Evolutionary conservation across 92 coral and sea anemone species (phyloP), one percentile per base, ranked within the genome.

Genomic region (Phenganax marumi): DNA sequence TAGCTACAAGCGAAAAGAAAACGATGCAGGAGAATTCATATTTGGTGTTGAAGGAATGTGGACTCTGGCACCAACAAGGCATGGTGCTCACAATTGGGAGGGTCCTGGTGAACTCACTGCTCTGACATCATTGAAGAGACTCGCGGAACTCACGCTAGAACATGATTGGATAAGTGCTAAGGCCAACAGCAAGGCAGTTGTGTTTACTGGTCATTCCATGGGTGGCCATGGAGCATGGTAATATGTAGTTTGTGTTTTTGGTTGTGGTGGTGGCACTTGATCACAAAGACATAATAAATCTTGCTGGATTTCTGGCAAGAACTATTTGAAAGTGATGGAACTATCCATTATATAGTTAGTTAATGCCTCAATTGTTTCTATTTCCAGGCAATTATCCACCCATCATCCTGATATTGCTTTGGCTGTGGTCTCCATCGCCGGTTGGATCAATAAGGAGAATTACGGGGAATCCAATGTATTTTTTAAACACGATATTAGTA

Each of bases 191-290:
- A 76, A 89, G 51, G 90, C 79, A 18, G 87, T 91, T 13, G 95
- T 96, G 76, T 86, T 96, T 85, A 97, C 97, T 55, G 99, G 99
- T 3, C 99, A 92, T 84, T 92, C 99, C 54, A 96, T 96, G 99
- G 99, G 99, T 52, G 99, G 99, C 23, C 99, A 96, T 83, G 99
- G 99, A 10, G 99, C 97, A 50, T 96, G 99, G 99, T 96, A 87
- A n/a, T 51, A 26, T 47, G 22, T 52, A 19, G 3, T 16, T 10
- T 7, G 39, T 19, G 8, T n/a, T 51, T 53, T 8, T 33, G 7
- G 21, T 16, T 12, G 19, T 14, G 5, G 3, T 14, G 5, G 3
- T 58, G 21, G 5, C 10, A 14, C 65, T 12, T 12, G n/a, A 8
- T 23, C 65, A 58, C 6, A 3, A 39, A 68, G 21, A 43, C 69